A percentile compares a stretch with the other conserved stretches of the same genome.
Evolutionary conservation across 2,797 vertebrate species (phyloP).

Genomic region (Labeo calbasu): DNA sequence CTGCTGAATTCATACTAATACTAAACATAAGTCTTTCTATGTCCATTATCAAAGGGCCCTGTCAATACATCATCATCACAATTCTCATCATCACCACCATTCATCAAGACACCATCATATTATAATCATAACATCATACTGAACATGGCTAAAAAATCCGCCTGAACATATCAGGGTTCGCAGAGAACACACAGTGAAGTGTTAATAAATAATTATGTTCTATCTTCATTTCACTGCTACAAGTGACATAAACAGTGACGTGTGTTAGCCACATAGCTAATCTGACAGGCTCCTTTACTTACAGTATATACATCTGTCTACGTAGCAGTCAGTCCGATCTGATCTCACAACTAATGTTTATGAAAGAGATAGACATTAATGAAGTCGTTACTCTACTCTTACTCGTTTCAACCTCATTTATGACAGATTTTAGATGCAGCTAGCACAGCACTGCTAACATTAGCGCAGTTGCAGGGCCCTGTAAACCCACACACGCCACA

Average conservation of each 20-base stretch:
- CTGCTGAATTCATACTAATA: neutral
- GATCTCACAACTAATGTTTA: neutral
- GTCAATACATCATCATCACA: neutral
- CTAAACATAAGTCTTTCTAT: too few relatives aligned
- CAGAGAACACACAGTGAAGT: too few relatives aligned
- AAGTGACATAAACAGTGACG: slow-evolving; percentile 39
- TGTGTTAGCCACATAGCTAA: slow-evolving; percentile 41
- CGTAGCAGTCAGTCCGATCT: neutral
- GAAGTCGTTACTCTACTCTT: neutral
- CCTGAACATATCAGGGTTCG: too few relatives aligned
- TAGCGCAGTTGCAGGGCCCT: slow-evolving; percentile 22
- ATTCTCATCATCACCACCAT: neutral
- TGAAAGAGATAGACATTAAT: neutral
- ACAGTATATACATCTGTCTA: neutral
- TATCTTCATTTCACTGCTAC: neutral
- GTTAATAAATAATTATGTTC: too few relatives aligned
- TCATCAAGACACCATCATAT: neutral
- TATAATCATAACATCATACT: neutral
- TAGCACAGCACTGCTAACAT: slow-evolving; percentile 23
- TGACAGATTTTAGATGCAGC: neutral
- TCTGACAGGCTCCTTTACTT: neutral
- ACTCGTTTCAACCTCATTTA: neutral
- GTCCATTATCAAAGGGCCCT: neutral
- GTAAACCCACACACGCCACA: neutral
- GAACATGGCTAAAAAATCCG: neutral